Conservation (phyloP, 2,797 vertebrate genomes). For the Staurois parvus region DNA sequence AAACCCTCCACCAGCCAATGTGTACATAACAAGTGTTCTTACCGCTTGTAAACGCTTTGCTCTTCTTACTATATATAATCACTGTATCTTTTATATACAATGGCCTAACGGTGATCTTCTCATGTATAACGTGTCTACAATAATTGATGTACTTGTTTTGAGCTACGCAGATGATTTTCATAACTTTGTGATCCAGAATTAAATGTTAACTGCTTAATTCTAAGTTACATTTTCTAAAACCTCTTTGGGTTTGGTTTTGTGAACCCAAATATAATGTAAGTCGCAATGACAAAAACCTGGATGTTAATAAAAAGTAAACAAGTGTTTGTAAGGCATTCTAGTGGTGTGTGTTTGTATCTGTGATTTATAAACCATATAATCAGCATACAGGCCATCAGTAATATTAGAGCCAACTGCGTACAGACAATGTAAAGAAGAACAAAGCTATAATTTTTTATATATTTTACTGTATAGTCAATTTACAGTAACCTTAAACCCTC, state of each 20-base stretch:
- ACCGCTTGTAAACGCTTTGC: too few relatives aligned
- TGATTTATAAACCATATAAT: too few relatives aligned
- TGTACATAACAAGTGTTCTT: too few relatives aligned
- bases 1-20: too few relatives aligned
- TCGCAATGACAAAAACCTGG: conserved; percentile 92
- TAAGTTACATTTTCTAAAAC: conserved; percentile 83
- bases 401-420: too few relatives aligned
- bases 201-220: conserved; percentile 86
- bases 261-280: conserved; percentile 99
- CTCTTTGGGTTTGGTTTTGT: conserved; percentile 92
- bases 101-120: background rate
- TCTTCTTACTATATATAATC: too few relatives aligned
- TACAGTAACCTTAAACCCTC: too few relatives aligned
- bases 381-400: too few relatives aligned
- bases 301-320: conserved; percentile 70
- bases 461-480: too few relatives aligned
- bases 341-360: conserved; percentile 46
- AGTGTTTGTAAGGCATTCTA: conserved; percentile 73
- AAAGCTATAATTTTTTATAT: too few relatives aligned
- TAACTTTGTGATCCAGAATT: conserved; percentile 82
- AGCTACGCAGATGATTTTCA: conserved; percentile 14
- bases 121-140: conserved; percentile 13
- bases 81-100: background rate
- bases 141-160: conserved; percentile 24
- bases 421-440: too few relatives aligned